Conservation (phyloP, 2,888 invertebrate genomes). For the Amitus sp. region DNA sequence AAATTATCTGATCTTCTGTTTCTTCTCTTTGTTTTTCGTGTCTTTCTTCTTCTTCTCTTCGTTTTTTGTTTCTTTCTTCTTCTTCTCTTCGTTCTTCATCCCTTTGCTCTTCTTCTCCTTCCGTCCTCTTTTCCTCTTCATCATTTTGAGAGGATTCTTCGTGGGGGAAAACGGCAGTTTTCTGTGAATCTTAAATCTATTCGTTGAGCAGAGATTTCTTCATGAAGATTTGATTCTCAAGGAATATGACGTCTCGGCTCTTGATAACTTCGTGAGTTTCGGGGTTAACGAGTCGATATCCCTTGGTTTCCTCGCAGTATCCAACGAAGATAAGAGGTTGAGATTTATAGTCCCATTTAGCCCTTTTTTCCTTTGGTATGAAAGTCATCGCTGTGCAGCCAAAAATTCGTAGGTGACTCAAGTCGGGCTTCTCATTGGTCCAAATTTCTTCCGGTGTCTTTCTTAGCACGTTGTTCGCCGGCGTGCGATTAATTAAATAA, state of each 20-base stretch:
- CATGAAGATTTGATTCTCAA: too few species aligned
- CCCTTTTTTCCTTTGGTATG: not conserved
- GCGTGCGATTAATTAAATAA: slow-evolving; percentile 34
- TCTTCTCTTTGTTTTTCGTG: too few species aligned
- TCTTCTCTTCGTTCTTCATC: too few species aligned
- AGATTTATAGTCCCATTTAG: not conserved
- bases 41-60: too few species aligned
- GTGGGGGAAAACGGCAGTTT: too few species aligned
- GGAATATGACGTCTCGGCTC: slow-evolving; percentile 12
- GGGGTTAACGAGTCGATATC: slow-evolving; percentile 1
- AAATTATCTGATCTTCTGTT: too few species aligned
- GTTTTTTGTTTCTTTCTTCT: too few species aligned
- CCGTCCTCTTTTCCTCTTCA: too few species aligned
- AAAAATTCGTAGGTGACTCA: not conserved
- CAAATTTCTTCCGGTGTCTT: slow-evolving; percentile 40
- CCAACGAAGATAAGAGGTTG: slow-evolving; percentile 4
- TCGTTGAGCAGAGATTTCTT: too few species aligned
- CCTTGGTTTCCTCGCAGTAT: slow-evolving; percentile 1
- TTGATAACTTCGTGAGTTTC: not conserved
- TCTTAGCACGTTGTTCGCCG: slow-evolving; percentile 23
- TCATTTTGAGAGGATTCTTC: too few species aligned
- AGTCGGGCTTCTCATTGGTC: slow-evolving; percentile 10
- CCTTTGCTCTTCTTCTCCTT: too few species aligned
- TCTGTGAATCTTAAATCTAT: too few species aligned
- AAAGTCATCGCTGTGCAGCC: not conserved